Evolutionary conservation across 2,888 invertebrate species (phyloP), one percentile per base, ranked within the genome.

Genomic region (Volucella inflata): DNA sequence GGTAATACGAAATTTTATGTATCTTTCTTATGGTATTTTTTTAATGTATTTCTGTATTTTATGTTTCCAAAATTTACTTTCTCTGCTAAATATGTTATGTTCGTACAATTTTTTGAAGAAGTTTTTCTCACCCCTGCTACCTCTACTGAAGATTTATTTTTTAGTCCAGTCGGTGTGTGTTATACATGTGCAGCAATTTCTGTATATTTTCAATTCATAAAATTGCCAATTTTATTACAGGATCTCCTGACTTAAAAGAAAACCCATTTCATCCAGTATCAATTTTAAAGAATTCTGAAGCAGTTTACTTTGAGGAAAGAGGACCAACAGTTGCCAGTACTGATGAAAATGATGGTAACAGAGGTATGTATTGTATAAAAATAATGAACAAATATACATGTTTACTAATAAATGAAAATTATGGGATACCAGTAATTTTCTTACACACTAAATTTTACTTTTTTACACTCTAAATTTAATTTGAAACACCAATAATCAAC

Each of bases 101-200:
- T 70, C 30, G 75, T 74, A 59, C 68, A 75, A 79, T 53, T 76
- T 65, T 53, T 76, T 65, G 84, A 85, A 85, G 85, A 85, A 77
- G 62, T 77, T 40, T 85, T 85, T 81, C 76, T 85, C 30, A 89
- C 89, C 80, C 90, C 90, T 60, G 90, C 90, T 64, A 90, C 91
- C 55, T 91, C 91, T 81, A 88, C 90, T 76, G 91, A 91, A 88
- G 91, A 91, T 85, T 88, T 90, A 46, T 91, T 90, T 88, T 91
- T 90, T 88, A 91, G 91, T 89, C 91, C 91, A 87, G 89, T 91
- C 87, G 91, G 91, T 92, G 89, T 87, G 91, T 91, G 83, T 51
- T 83, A 57, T 83, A 17, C 51, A 79, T 64, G 48, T 72, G 11
- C 42, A 44, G n/a, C 17, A 40, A 10, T 59, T 60, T 30, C n/a